Evolutionary conservation across 2,888 invertebrate genomes (phyloP).

Genomic region (Pyrochroa serraticornis): DNA sequence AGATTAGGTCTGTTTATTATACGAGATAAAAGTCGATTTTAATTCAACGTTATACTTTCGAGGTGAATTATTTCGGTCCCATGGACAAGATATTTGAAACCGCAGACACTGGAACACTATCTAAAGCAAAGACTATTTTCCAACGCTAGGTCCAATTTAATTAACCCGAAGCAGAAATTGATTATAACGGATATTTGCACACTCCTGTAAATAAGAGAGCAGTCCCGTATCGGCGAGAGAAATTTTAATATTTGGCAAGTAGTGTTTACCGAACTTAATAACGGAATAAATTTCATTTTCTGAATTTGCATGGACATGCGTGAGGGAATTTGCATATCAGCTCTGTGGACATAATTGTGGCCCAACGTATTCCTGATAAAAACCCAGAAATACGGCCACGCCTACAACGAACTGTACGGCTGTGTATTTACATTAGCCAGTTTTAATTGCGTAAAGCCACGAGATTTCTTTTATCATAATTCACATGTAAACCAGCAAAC

Average conservation of each 20-base stretch:
- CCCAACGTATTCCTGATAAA: slow-evolving; percentile 23
- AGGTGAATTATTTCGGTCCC: no score
- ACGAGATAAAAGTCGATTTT: no score
- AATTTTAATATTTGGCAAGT: slow-evolving; percentile 44
- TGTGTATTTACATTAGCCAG: slow-evolving; percentile 43
- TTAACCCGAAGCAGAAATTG: slow-evolving; percentile 25
- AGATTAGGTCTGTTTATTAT: no score
- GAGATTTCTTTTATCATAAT: slow-evolving; percentile 52
- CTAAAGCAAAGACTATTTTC: slow-evolving; percentile 2
- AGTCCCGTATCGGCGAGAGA: slow-evolving; percentile 31
- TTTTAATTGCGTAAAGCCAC: slow-evolving; percentile 48
- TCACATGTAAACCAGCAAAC: slow-evolving; percentile 48
- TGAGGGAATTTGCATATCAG: slow-evolving; percentile 47
- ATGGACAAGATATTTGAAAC: slow-evolving; percentile 8
- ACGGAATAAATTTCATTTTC: slow-evolving; percentile 48
- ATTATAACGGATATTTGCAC: slow-evolving; percentile 32
- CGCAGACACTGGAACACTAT: slow-evolving; percentile 1
- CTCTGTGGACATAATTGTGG: slow-evolving; percentile 35
- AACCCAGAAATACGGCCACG: slow-evolving; percentile 1
- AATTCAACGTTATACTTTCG: no score
- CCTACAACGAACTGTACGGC: slow-evolving; percentile 14
- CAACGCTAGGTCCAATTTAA: slow-evolving; percentile 21
- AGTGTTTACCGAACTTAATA: slow-evolving; percentile 43
- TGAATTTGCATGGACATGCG: slow-evolving; percentile 48
- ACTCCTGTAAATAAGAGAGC: slow-evolving; percentile 34